Conservation (phyloP, 1,140 invertebrate genomes). For the Bombus turneri region DNA sequence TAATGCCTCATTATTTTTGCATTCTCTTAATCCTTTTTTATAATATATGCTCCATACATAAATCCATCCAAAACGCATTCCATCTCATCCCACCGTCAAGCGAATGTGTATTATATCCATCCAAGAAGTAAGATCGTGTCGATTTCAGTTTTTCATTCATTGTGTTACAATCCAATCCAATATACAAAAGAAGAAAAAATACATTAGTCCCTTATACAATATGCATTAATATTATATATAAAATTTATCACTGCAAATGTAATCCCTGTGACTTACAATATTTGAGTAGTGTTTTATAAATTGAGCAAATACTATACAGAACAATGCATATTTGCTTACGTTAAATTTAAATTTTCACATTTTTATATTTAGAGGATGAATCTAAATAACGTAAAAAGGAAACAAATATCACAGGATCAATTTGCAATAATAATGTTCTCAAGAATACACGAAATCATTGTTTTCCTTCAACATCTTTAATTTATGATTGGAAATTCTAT, state of each 20-base stretch:
- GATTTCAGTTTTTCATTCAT: conserved; percentile 83
- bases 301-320: conserved; percentile 30
- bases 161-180: conserved; percentile 83
- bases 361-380: neutral
- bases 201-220: conserved; percentile 80
- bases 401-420: conserved; percentile 57
- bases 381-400: neutral
- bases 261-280: conserved; percentile 57
- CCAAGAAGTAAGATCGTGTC: conserved; percentile 82
- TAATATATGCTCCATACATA: conserved; percentile 76
- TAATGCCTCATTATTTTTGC: conserved; percentile 66
- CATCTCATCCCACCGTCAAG: conserved; percentile 75
- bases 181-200: conserved; percentile 84
- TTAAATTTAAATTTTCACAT: conserved; percentile 16
- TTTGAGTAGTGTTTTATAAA: conserved; percentile 17
- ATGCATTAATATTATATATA: conserved; percentile 64
- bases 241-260: conserved; percentile 65
- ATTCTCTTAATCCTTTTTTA: conserved; percentile 70
- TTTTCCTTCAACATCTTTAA: conserved; percentile 57
- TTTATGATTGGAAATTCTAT: conserved; percentile 15
- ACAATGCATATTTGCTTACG: neutral
- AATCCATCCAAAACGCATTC: conserved; percentile 80
- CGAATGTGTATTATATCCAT: conserved; percentile 81
- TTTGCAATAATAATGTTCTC: conserved; percentile 62
- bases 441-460: conserved; percentile 59